These are phyloP conservation scores for Meiosimyza decipiens DNA, from an alignment of 2,888 invertebrate species.

Conservation along the genomic window DNA sequence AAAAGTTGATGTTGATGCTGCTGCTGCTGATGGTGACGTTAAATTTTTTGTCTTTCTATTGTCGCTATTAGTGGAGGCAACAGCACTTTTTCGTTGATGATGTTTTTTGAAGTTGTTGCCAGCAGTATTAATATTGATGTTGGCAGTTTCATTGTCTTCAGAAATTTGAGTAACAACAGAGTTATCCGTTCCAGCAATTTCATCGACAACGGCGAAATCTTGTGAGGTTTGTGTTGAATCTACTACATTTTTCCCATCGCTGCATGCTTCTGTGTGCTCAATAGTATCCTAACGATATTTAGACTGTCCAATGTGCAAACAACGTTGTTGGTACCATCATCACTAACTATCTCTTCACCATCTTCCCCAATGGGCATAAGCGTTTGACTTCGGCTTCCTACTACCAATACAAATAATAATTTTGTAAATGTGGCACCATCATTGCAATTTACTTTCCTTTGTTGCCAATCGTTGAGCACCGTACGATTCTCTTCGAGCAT, in stretches of 20 bases:
- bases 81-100: conserved; percentile 44
- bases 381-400: conserved; percentile 58
- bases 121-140: conserved; percentile 32
- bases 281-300: too few relatives aligned
- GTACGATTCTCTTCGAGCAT: conserved; percentile 85
- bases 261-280: too few relatives aligned
- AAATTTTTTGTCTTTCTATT: conserved; percentile 16
- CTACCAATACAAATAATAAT: conserved; percentile 79
- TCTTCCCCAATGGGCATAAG: conserved; percentile 31
- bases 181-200: conserved; percentile 3
- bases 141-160: conserved; percentile 34
- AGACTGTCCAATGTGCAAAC: too few relatives aligned
- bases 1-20: conserved; percentile 46
- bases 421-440: conserved; percentile 82
- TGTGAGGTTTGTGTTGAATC: too few relatives aligned
- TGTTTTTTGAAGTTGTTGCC: conserved; percentile 32
- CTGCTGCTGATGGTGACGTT: conserved; percentile 19
- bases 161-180: conserved; percentile 35
- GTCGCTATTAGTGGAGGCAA: conserved; percentile 39
- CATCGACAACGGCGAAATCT: neutral
- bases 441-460: conserved; percentile 74
- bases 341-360: neutral
- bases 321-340: neutral
- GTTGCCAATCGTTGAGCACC: conserved; percentile 80
- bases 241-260: too few relatives aligned